phyloP scores from a whole-genome alignment of 2,113 vertebrate genomes.

The Rhinoptilus africanus region DNA sequence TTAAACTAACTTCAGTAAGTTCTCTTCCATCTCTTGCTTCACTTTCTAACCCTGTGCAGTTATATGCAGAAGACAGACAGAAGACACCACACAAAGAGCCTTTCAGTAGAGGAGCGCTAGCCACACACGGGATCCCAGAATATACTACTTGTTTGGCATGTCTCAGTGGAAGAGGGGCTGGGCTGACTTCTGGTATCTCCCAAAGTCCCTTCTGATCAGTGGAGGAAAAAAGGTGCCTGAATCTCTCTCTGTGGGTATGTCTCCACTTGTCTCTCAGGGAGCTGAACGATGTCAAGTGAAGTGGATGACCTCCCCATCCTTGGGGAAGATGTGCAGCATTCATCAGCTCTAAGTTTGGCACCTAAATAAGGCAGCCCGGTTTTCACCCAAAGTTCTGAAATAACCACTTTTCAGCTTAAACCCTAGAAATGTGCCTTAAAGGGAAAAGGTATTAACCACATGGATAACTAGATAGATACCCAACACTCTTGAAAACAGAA shows the following conservation, averaged over 20 bases:
- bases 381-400: neutral
- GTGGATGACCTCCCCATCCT: neutral
- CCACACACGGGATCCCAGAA: neutral
- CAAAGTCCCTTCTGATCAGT: neutral
- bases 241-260: neutral
- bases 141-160: neutral
- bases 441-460: neutral
- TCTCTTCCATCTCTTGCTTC: neutral
- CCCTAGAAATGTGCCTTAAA: neutral
- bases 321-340: neutral
- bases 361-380: neutral
- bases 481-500: neutral
- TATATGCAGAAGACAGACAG: neutral
- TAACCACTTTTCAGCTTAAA: neutral
- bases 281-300: neutral
- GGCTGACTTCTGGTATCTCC: neutral
- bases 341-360: neutral
- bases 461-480: neutral
- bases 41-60: neutral
- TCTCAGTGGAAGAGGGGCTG: neutral
- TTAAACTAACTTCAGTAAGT: neutral
- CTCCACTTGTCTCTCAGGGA: neutral
- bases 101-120: neutral
- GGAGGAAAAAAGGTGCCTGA: neutral
- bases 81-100: neutral